A percentile compares a stretch with the other conserved stretches of the same genome.
phyloP scores from a whole-genome alignment of 37 sponge, comb jelly and placozoan genomes.

The Halisarca cf. caerulea region DNA sequence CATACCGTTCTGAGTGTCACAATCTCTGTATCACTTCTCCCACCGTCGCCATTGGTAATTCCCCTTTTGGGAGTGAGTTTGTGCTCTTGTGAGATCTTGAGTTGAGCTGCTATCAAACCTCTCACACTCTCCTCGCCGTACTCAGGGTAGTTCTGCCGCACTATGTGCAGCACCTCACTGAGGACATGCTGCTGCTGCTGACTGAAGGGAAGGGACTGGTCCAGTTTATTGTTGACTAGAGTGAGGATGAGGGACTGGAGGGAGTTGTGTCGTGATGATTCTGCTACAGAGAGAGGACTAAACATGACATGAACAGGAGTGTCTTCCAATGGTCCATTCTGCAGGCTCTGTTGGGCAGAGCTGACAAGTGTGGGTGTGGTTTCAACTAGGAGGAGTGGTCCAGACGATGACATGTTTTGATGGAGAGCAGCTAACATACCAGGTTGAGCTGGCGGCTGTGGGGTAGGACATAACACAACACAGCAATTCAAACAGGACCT shows the following conservation, averaged over 20 bases:
- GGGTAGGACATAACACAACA: no score
- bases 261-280: neutral
- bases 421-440: no score
- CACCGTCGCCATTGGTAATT: slow-evolving; percentile 7
- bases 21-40: neutral
- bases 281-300: neutral
- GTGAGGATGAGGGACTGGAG: neutral
- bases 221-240: neutral
- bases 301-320: neutral
- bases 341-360: no score
- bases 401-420: no score
- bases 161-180: neutral
- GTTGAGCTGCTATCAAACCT: neutral
- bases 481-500: no score
- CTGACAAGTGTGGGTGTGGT: no score
- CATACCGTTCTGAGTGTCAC: slow-evolving; percentile 1
- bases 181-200: neutral
- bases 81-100: neutral
- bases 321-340: no score
- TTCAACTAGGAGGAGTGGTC: no score
- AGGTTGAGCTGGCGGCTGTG: no score
- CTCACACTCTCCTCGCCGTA: neutral
- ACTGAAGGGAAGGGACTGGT: neutral
- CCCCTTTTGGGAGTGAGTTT: neutral
- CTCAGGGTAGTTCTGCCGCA: neutral